Evolutionary conservation across 1,140 invertebrate species (phyloP).

Genomic region (Delia radicum): DNA sequence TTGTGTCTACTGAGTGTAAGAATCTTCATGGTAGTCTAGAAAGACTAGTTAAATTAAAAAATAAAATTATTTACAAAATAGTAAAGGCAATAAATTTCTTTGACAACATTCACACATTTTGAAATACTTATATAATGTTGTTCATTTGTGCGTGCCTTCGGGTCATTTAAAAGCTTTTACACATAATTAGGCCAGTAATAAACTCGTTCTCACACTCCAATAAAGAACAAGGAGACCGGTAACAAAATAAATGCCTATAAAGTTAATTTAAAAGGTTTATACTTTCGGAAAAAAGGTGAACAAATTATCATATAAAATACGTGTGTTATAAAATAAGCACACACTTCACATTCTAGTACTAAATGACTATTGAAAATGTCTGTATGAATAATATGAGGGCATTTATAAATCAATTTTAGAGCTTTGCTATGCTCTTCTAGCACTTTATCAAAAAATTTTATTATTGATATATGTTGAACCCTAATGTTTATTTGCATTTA

Average conservation of each 20-base stretch:
- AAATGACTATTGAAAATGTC: neutral
- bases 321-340: neutral
- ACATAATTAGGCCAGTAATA: slow-evolving; percentile 15
- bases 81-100: neutral
- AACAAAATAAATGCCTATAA: neutral
- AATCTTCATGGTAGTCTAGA: too few relatives aligned
- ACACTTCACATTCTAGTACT: neutral
- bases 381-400: too few relatives aligned
- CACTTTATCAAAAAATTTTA: too few relatives aligned
- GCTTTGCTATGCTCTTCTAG: too few relatives aligned
- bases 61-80: too few relatives aligned
- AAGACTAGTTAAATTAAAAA: too few relatives aligned
- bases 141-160: neutral
- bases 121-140: neutral
- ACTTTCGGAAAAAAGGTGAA: neutral
- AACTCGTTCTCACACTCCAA: neutral
- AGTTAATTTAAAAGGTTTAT: neutral
- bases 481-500: neutral
- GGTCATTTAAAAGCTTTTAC: slow-evolving; percentile 19
- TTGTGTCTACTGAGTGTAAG: too few relatives aligned
- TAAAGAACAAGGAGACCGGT: too few relatives aligned
- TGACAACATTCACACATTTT: neutral
- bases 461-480: too few relatives aligned
- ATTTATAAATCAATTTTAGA: too few relatives aligned
- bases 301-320: neutral